phyloP scores from a whole-genome alignment of 2,888 invertebrate genomes.

The Lasioglossum zephyrum region DNA sequence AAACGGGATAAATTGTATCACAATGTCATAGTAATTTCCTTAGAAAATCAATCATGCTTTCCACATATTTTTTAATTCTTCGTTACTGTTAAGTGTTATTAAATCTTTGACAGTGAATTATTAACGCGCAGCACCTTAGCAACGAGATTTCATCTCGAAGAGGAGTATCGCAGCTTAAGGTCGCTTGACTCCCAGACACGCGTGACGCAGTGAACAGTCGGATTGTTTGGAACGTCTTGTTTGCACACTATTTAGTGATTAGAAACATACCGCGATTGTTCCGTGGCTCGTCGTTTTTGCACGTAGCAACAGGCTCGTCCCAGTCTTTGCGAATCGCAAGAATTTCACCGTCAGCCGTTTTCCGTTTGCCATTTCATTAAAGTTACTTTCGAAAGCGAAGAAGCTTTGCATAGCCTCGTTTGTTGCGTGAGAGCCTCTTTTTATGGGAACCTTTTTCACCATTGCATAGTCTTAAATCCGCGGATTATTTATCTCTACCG shows the following conservation, averaged over 20 bases:
- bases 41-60: neutral
- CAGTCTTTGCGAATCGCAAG: neutral
- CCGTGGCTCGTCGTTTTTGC: neutral
- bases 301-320: neutral
- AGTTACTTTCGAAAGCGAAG: constrained; percentile 51
- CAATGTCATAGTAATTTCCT: neutral
- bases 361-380: neutral
- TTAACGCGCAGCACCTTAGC: neutral
- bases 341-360: neutral
- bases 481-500: neutral
- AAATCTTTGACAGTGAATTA: neutral
- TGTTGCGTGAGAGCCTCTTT: neutral
- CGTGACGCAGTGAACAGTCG: neutral
- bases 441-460: neutral
- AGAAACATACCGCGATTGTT: neutral
- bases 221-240: neutral
- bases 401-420: constrained; percentile 31
- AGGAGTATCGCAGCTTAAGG: neutral
- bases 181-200: neutral
- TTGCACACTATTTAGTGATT: neutral
- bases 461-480: neutral
- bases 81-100: neutral
- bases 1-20: neutral
- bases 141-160: neutral
- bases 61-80: neutral